Base-by-base conservation (phyloP, 2,888 invertebrate genomes). In the Gasteruption jaculator region DNA sequence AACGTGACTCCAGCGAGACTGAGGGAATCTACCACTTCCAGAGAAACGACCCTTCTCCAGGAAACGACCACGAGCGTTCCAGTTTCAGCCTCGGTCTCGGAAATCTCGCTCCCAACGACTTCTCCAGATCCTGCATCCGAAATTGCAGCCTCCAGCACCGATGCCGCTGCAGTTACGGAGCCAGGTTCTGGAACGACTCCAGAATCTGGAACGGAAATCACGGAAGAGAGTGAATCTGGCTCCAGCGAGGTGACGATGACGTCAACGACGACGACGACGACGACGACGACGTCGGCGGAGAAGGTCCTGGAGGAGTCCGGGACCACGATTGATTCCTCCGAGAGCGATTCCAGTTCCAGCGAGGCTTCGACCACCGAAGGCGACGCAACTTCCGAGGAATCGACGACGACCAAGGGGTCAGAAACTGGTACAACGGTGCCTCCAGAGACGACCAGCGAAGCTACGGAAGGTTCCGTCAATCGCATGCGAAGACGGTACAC, bases 381-480 rank as follows among this genome's bases (percentile, higher is more conserved):
- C n/a, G n/a, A n/a, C n/a, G n/a, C n/a, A n/a, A n/a, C n/a, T n/a
- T n/a, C n/a, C n/a, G n/a, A n/a, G n/a, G n/a, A n/a, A n/a, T n/a
- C n/a, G 45, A 56, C 43, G 48, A 54, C 41, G 43, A 58, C 38
- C 38, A 35, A 46, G 32, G 45, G 40, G 39, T 21, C 41, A 15
- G 45, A 50, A 45, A 16, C 61, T 55, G 60, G 63, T 58, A 26
- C 65, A 20, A 37, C 19, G 25, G 35, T 29, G 38, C 32, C 33
- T 36, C 36, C 46, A 1, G 31, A 68, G 46, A 59, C 63, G 5
- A 63, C 67, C n/a, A n/a, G 25, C 33, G 6, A 24, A 24, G 33
- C 21, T 18, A 45, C 41, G 18, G 42, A 47, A 24, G 49, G 43
- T 32, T 38, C 46, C 26, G 49, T 49, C 32, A 56, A 52, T 36